A percentile compares a stretch with the other conserved stretches of the same genome.
These are phyloP conservation scores for Ptyas mucosa DNA, from an alignment of 2,113 vertebrate species.

Conservation along the genomic window DNA sequence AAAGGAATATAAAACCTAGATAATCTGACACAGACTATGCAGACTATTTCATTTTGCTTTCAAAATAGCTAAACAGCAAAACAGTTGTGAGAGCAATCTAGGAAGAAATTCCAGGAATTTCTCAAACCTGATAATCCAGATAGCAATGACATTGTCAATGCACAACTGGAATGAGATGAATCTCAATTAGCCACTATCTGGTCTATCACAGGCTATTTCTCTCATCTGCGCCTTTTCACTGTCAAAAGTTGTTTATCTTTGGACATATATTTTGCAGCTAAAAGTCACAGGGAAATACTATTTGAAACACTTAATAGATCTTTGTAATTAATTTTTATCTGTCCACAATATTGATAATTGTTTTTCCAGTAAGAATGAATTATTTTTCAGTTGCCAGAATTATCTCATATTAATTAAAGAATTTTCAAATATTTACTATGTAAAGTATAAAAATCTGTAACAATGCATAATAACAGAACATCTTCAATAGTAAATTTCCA, in stretches of 20 bases:
- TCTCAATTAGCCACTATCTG: neutral
- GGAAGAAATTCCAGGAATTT: neutral
- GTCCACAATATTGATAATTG: neutral
- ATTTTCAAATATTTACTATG: neutral
- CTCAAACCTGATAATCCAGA: neutral
- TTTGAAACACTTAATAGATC: neutral
- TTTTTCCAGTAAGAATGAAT: neutral
- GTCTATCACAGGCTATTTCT: neutral
- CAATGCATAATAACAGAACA: neutral
- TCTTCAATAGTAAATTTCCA: neutral
- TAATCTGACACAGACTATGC: neutral
- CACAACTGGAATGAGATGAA: neutral
- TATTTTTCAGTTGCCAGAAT: neutral
- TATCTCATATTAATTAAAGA: neutral
- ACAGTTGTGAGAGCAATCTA: neutral
- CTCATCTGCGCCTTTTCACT: neutral
- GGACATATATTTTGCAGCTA: neutral
- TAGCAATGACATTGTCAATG: neutral
- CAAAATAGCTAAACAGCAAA: neutral
- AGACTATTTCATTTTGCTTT: neutral
- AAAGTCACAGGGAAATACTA: neutral
- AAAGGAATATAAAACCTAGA: neutral
- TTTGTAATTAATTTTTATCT: neutral
- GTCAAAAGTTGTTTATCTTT: neutral
- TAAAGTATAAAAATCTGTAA: neutral